phyloP scores from a whole-genome alignment of 2,113 vertebrate genomes.

The Carollia perspicillata region DNA sequence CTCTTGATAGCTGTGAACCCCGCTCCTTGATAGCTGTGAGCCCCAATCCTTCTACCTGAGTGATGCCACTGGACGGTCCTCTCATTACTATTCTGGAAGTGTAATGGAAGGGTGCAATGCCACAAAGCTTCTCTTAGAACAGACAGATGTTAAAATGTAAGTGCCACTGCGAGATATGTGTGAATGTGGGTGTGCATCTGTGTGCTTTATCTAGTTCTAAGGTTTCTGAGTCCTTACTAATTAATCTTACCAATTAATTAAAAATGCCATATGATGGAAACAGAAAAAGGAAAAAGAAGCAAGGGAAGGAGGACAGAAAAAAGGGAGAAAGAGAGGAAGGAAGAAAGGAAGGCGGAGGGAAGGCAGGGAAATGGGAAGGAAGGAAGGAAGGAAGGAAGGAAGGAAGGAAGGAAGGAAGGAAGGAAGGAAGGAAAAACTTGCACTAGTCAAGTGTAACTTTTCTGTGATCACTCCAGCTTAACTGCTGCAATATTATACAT shows the following conservation, averaged over 20 bases:
- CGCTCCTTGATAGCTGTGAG: background rate
- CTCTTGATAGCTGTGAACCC: background rate
- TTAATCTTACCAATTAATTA: background rate
- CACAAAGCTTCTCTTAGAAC: background rate
- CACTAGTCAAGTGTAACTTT: background rate
- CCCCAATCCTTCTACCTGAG: background rate
- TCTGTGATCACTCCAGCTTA: slow-evolving; percentile 60
- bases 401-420: background rate
- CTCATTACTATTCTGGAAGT: background rate
- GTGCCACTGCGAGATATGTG: background rate
- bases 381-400: background rate
- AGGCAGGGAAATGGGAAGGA: background rate
- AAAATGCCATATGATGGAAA: background rate
- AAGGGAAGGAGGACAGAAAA: background rate
- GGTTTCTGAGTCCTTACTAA: background rate
- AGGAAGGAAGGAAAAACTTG: background rate
- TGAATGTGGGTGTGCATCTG: background rate
- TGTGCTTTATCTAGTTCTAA: background rate
- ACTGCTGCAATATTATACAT: slow-evolving; percentile 2
- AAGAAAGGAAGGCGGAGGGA: accelerated
- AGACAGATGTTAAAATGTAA: background rate
- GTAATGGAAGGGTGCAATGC: background rate
- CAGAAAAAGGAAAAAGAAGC: background rate
- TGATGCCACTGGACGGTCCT: background rate
- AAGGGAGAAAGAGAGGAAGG: accelerated